Percentiles rank a stretch among this genome's conserved stretches.
Conservation (phyloP, 2,797 vertebrate species). For the Chloroceryle amazona region DNA sequence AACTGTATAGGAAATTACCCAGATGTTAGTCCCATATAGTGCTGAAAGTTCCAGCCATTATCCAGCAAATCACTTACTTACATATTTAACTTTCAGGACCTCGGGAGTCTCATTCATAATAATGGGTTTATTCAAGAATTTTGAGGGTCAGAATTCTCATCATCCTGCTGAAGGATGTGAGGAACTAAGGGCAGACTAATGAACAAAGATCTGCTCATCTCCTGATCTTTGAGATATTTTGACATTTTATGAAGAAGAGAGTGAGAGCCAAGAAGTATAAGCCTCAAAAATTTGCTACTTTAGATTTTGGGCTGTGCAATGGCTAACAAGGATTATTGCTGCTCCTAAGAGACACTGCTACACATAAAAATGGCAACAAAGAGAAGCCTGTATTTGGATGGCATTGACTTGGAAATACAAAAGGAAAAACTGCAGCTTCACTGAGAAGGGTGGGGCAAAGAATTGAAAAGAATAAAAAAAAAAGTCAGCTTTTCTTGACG, state of each 20-base stretch:
- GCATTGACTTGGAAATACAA: constrained; percentile 63
- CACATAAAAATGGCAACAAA: constrained; percentile 40
- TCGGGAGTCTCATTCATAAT: not conserved
- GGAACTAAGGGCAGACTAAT: not conserved
- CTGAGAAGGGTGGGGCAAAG: constrained; percentile 47
- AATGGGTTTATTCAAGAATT: not conserved
- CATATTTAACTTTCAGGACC: not conserved
- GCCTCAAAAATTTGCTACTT: not conserved
- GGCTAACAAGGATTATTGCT: not conserved
- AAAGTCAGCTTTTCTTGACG: not conserved
- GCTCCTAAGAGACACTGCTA: not conserved
- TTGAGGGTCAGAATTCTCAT: not conserved
- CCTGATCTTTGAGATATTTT: not conserved
- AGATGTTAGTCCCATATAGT: not conserved
- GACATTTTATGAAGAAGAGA: not conserved
- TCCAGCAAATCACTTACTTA: not conserved
- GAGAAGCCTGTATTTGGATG: constrained; percentile 41
- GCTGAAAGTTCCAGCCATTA: not conserved
- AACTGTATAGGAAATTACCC: not conserved
- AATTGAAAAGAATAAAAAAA: constrained; percentile 47
- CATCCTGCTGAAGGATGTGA: not conserved
- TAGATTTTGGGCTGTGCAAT: not conserved
- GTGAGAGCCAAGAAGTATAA: not conserved
- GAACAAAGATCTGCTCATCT: not conserved
- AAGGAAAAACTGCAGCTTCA: constrained; percentile 65